phyloP scores from a whole-genome alignment of 1,140 invertebrate species.

The Cataglyphis hispanica region DNA sequence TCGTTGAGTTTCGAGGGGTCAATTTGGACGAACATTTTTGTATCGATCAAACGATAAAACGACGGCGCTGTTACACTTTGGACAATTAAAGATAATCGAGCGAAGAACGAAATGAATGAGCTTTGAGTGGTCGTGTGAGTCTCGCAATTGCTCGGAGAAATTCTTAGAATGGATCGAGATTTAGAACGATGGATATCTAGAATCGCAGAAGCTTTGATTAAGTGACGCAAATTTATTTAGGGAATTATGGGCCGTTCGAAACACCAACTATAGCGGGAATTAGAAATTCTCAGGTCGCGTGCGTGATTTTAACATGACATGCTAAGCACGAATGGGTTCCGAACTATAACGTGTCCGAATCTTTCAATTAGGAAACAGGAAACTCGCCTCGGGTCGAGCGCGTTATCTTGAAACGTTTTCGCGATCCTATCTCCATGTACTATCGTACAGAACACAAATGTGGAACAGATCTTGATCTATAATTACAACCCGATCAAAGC shows the following conservation, averaged over 20 bases:
- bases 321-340: slow-evolving; percentile 7
- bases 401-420: slow-evolving; percentile 39
- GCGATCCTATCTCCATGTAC: slow-evolving; percentile 2
- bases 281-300: not conserved
- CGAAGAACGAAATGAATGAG: not conserved
- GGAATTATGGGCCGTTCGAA: slow-evolving; percentile 4
- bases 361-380: slow-evolving; percentile 41
- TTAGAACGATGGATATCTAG: not conserved
- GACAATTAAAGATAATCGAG: not conserved
- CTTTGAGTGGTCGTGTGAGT: not conserved
- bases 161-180: not conserved
- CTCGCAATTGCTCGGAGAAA: not conserved
- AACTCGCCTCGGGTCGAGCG: not conserved
- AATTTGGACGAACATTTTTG: not conserved
- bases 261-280: slow-evolving; percentile 17
- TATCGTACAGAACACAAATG: slow-evolving; percentile 27
- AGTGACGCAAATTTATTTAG: slow-evolving; percentile 5
- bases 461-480: slow-evolving; percentile 34
- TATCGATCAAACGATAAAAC: slow-evolving; percentile 1
- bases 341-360: slow-evolving; percentile 12
- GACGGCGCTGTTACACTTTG: not conserved
- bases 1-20: not conserved
- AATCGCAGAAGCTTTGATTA: slow-evolving; percentile 31
- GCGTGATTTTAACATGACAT: slow-evolving; percentile 38
- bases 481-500: slow-evolving; percentile 33